A percentile compares a stretch with the other conserved stretches of the same genome.
Conservation (phyloP, 2,113 vertebrate genomes). For the Donacobius atricapilla region DNA sequence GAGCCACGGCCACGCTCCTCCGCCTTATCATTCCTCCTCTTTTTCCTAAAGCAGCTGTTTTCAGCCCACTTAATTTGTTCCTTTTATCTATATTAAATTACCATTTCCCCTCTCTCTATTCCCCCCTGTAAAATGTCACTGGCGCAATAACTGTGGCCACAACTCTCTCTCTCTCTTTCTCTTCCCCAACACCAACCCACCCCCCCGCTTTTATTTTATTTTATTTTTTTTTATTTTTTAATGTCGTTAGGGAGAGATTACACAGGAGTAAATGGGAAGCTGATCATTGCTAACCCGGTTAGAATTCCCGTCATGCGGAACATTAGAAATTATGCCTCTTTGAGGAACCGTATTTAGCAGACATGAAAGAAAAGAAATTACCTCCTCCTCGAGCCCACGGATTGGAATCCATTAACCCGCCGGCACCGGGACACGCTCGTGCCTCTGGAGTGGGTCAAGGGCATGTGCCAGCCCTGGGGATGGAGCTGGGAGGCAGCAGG, state of each 20-base stretch:
- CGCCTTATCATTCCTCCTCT: neutral
- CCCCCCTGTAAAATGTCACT: constrained; percentile 41
- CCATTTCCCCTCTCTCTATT: neutral
- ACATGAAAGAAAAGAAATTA: constrained; percentile 74
- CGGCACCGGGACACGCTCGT: neutral
- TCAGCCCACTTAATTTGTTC: constrained; percentile 67
- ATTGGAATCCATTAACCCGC: constrained; percentile 71
- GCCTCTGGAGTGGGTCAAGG: constrained; percentile 5
- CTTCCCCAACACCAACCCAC: neutral
- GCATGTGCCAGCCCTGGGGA: neutral
- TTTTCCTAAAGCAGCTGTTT: constrained; percentile 54
- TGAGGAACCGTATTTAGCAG: constrained; percentile 76
- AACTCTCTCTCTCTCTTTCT: neutral
- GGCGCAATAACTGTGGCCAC: neutral
- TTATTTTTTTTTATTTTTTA: constrained; percentile 21
- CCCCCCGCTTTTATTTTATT: neutral
- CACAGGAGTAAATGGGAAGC: constrained; percentile 64
- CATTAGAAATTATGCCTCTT: constrained; percentile 76
- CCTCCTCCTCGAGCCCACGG: constrained; percentile 52
- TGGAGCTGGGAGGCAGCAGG: neutral
- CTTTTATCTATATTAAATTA: constrained; percentile 73
- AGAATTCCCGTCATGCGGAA: constrained; percentile 74
- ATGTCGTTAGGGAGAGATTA: constrained; percentile 67
- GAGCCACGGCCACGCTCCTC: neutral
- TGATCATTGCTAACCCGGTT: constrained; percentile 75